Base-by-base conservation (phyloP, 2,113 vertebrate genomes). In the Ondatra zibethicus region DNA sequence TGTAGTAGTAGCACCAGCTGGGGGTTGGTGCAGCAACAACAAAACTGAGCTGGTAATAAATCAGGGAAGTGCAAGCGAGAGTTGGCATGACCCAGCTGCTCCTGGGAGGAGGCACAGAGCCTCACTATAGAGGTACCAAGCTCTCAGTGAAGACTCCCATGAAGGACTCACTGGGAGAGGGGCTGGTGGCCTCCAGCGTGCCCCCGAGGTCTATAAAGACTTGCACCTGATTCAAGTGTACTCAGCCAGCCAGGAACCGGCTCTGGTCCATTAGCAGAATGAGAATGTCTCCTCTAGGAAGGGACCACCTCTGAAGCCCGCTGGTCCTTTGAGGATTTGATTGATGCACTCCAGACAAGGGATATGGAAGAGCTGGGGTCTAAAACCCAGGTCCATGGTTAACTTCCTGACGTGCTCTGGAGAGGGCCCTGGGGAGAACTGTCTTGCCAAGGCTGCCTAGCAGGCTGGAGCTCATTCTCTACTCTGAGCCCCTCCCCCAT, bases 401-500 rank as follows among this genome's bases (percentile, higher is more conserved):
- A 4, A 4, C 52, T 47, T 45, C 17, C 0, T 47, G 89, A 13
- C 90, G 29, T 1, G 0, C 76, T 45, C 0, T 12, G 12, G 1
- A 92, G n/a, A 85, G 13, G 11, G 0, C 76, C 33, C 0, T 5
- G 7, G 1, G n/a, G 84, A 19, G 5, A 88, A 29, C 55, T 23
- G 0, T 89, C 87, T 47, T 78, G n/a, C 66, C 55, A 73, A 80
- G 25, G 47, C 36, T 0, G 0, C 0, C 66, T 76, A 55, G 50
- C 75, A 45, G 7, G 10, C 63, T 19, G 5, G 27, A 12, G 47
- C n/a, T 76, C 1, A 0, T 76, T n/a, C 73, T 85, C 86, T 0
- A 47, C 29, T 93, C 89, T 92, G 81, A 96, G 93, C 94, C 90
- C 5, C 36, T 13, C 55, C 36, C 31, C 55, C 7, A 11, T 27